Evolutionary conservation across 2,888 invertebrate species (phyloP), one percentile per base, ranked within the genome.

Genomic region (Stenchaetothrips biformis): DNA sequence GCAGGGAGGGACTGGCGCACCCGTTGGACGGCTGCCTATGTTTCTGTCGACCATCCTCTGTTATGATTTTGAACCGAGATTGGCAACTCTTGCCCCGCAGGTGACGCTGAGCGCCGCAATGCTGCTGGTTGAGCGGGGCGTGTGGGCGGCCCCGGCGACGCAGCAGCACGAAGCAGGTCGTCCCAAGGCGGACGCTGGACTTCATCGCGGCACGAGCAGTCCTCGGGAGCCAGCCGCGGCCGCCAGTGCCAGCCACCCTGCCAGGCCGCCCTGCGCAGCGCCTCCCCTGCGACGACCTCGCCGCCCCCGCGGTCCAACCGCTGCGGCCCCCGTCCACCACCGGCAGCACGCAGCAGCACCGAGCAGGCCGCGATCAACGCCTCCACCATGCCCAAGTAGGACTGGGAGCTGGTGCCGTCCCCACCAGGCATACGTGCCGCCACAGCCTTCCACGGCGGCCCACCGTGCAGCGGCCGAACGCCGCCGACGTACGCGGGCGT

Each of bases 361-460:
- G n/a, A 21, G 67, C 67, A n/a, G n/a, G n/a, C n/a, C n/a, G 7
- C 25, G 8, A n/a, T 21, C 25, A 8, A 59, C 53, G 2, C 67
- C 25, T 2, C 67, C 21, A 21, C 9, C 67, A 11, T 21, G 21
- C 67, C 67, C 21, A 74, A 74, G 67, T 25, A 25, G 67, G 67
- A 74, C 67, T 74, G 67, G 67, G 67, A 74, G 67, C 67, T 74
- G 25, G 25, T 74, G 67, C 25, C 67, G 67, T n/a, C 67, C 67
- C 37, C 67, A 4, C 9, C 21, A 74, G 21, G 21, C 67, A 4
- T 37, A 37, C 37, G 37, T 37, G 37, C 37, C 37, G 37, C 37
- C 37, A 4, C 37, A 37, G 21, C 21, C 67, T 25, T 8, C 25
- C 67, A 18, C 67, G n/a, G 67, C 67, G 25, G 67, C 9, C 67